A percentile compares a stretch with the other conserved stretches of the same genome.
These are phyloP conservation scores for Tetrax tetrax DNA, from an alignment of 2,113 vertebrate genomes.

Conservation along the genomic window DNA sequence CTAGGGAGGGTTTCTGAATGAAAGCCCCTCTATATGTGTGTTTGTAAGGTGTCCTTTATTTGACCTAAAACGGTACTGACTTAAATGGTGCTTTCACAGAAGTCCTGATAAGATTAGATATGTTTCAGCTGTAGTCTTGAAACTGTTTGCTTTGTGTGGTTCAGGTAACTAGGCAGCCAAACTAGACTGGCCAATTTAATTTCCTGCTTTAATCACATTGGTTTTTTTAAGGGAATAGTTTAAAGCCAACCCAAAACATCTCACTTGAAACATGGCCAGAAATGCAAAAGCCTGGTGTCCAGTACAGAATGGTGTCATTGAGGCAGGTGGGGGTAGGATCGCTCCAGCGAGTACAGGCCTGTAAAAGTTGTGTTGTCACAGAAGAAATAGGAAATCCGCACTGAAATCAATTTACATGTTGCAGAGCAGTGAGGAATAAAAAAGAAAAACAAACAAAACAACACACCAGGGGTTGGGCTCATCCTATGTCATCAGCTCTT, in stretches of 20 bases:
- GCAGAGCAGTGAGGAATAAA: neutral
- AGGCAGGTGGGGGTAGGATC: neutral
- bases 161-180: conserved; percentile 20
- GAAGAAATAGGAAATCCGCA: conserved; percentile 9
- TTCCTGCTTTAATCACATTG: conserved; percentile 38
- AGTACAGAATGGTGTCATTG: conserved; percentile 42
- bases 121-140: conserved; percentile 23
- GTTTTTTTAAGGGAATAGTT: conserved; percentile 27
- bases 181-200: conserved; percentile 30
- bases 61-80: conserved; percentile 30
- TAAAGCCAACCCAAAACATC: conserved; percentile 50
- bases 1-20: conserved; percentile 11
- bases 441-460: neutral
- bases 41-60: conserved; percentile 52
- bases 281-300: conserved; percentile 13
- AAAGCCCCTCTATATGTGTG: conserved; percentile 46
- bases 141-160: conserved; percentile 54
- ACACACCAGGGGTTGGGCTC: neutral
- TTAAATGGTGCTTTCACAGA: conserved; percentile 60
- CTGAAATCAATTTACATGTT: neutral
- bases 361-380: neutral
- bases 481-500: neutral
- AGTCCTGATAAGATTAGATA: conserved; percentile 60
- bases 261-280: conserved; percentile 40
- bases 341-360: neutral